Conservation (phyloP, 2,113 vertebrate genomes). For the Nannospalax galili region DNA sequence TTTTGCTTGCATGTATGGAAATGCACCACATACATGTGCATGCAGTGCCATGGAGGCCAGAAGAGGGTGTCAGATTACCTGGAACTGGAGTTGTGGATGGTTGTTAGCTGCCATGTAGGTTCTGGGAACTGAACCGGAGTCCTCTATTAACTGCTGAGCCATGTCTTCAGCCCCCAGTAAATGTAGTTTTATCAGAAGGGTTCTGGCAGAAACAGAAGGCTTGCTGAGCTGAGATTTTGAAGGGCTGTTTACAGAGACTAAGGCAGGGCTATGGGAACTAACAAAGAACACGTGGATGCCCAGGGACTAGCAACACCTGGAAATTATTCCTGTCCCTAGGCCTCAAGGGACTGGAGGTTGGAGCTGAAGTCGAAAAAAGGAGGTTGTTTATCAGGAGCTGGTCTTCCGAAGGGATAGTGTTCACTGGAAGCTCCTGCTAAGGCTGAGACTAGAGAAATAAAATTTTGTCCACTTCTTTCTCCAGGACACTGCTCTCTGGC, state of each 20-base stretch:
- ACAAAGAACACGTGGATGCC: not conserved
- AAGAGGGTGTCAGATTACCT: too few species aligned
- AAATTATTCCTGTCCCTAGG: not conserved
- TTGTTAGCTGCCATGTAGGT: too few species aligned
- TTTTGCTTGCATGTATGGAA: too few species aligned
- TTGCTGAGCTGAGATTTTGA: not conserved
- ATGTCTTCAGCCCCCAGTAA: not conserved
- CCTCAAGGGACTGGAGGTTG: not conserved
- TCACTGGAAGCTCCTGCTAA: not conserved
- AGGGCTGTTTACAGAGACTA: not conserved
- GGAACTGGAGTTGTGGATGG: too few species aligned
- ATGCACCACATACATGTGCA: not conserved
- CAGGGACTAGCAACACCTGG: not conserved
- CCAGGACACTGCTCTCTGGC: too few species aligned
- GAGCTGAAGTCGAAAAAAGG: not conserved
- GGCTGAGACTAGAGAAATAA: not conserved
- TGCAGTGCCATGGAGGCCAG: too few species aligned
- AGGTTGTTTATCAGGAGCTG: not conserved
- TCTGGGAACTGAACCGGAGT: too few species aligned
- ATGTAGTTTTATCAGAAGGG: not conserved
- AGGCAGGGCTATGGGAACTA: not conserved
- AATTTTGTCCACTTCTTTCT: not conserved
- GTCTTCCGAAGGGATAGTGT: not conserved
- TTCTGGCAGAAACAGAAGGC: not conserved
- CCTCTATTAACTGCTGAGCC: too few species aligned